A percentile compares a stretch with the other conserved stretches of the same genome.
phyloP scores from a whole-genome alignment of 1,140 invertebrate species.

The Carposina sasakii region DNA sequence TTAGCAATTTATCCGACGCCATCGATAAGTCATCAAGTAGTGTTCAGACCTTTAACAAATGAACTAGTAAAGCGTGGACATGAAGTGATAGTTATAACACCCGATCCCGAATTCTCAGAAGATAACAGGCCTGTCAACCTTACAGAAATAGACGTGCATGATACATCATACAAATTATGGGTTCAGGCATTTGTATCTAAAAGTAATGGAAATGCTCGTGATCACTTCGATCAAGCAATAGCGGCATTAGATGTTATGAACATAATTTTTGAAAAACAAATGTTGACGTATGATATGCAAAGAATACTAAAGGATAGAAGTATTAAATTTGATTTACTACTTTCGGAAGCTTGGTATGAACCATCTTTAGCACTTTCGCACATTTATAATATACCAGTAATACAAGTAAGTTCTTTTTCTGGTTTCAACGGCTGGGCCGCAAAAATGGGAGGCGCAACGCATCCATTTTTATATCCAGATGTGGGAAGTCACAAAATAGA shows the following conservation, averaged over 20 bases:
- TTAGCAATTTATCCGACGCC: neutral
- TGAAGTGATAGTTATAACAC: neutral
- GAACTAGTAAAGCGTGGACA: neutral
- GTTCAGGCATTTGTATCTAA: neutral
- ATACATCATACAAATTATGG: neutral
- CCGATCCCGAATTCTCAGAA: neutral
- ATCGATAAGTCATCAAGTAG: neutral
- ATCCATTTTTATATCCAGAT: slow-evolving; percentile 1
- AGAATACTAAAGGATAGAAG: neutral
- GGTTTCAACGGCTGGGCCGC: too few species aligned
- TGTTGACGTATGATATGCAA: neutral
- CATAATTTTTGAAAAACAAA: neutral
- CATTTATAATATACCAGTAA: neutral
- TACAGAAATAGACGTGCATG: neutral
- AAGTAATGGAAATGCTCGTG: neutral
- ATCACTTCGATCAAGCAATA: neutral
- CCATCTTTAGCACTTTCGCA: neutral
- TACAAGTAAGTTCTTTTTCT: neutral
- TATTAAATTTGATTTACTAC: neutral
- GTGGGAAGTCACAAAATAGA: neutral
- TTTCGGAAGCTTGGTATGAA: neutral
- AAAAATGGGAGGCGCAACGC: neutral
- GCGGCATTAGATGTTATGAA: neutral
- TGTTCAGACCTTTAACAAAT: neutral
- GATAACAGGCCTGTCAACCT: neutral